These are phyloP conservation scores for Australoheros scitulus DNA, from an alignment of 2,113 vertebrate genomes.

Conservation along the genomic window DNA sequence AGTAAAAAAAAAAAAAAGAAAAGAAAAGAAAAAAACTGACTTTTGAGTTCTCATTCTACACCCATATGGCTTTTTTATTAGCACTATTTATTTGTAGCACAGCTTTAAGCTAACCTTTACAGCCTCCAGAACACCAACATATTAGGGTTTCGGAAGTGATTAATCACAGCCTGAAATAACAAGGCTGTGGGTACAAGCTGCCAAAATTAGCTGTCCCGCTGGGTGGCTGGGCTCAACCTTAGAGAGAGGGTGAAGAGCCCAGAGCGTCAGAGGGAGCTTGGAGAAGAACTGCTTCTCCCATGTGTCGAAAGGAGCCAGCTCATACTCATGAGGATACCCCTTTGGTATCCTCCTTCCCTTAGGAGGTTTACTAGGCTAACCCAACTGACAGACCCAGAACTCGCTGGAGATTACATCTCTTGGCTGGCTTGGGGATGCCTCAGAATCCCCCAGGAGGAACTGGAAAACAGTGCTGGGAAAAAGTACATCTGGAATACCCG, in stretches of 20 bases:
- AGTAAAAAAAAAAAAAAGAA: no score
- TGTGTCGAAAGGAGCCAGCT: not conserved
- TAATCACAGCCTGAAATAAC: not conserved
- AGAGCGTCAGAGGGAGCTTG: not conserved
- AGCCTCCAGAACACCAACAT: not conserved
- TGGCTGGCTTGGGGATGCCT: not conserved
- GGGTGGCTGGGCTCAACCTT: not conserved
- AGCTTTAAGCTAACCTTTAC: no score
- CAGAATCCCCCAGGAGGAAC: not conserved
- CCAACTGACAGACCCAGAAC: not conserved
- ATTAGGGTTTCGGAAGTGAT: not conserved
- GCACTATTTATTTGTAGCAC: no score
- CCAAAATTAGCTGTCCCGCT: not conserved
- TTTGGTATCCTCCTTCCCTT: not conserved
- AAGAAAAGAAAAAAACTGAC: no score
- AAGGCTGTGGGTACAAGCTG: not conserved
- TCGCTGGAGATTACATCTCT: not conserved
- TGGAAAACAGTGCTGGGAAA: not conserved
- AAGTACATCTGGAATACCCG: not conserved
- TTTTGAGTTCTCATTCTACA: no score
- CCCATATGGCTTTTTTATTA: no score
- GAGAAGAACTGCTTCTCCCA: not conserved
- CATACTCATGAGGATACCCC: not conserved
- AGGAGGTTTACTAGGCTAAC: not conserved
- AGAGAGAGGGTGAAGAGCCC: not conserved